Evolutionary conservation across 2,113 vertebrate species (phyloP).

Genomic region (Podocnemis expansa): DNA sequence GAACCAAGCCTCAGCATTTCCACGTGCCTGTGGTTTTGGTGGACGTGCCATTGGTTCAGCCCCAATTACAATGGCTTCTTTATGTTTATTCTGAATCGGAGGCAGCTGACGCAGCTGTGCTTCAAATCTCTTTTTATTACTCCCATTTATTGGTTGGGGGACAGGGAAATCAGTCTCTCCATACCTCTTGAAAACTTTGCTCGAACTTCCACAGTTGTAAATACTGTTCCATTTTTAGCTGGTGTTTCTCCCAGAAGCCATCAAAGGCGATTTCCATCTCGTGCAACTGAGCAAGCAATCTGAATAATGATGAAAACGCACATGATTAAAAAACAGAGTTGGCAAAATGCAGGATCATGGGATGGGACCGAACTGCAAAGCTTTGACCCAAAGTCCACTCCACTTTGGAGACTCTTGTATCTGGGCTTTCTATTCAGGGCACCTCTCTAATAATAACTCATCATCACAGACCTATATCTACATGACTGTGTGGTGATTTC

Average conservation of each 20-base stretch:
- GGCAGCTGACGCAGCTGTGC: not conserved
- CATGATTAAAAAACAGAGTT: not conserved
- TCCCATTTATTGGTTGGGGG: not conserved
- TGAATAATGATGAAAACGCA: constrained; percentile 63
- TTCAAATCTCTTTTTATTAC: not conserved
- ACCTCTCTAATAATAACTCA: not conserved
- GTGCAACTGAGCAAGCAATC: constrained; percentile 90
- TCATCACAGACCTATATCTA: accelerated
- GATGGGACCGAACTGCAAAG: not conserved
- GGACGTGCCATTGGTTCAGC: not conserved
- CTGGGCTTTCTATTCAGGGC: not conserved
- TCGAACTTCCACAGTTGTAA: constrained; percentile 93
- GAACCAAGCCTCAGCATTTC: not conserved
- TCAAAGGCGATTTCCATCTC: constrained; percentile 98
- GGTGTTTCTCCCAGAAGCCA: constrained; percentile 98
- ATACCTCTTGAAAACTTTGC: constrained; percentile 92
- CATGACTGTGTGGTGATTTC: not conserved
- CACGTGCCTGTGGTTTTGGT: not conserved
- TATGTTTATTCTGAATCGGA: not conserved
- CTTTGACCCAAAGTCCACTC: too few species aligned
- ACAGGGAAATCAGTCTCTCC: not conserved
- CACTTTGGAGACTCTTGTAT: not conserved
- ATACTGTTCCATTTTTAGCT: constrained; percentile 95
- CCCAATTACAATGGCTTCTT: not conserved
- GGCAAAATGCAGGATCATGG: not conserved